These are phyloP conservation scores for Uria aalge DNA, from an alignment of 2,113 vertebrate genomes.

Conservation along the genomic window DNA sequence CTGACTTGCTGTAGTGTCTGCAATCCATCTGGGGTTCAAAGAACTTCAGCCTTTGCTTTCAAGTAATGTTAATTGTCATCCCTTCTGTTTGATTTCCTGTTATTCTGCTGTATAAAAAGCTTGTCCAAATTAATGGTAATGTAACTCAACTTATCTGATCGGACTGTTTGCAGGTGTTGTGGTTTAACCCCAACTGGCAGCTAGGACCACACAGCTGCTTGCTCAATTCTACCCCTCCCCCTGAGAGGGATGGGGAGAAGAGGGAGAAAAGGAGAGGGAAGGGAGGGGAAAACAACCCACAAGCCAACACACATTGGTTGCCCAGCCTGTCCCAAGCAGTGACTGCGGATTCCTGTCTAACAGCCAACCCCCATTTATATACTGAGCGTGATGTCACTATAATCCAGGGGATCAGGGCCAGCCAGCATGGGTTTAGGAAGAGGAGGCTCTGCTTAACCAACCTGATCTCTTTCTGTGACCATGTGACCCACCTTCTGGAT, in stretches of 20 bases:
- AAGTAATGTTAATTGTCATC: background rate
- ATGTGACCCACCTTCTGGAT: too few species aligned
- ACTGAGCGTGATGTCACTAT: background rate
- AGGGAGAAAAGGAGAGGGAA: background rate
- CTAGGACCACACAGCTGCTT: too few species aligned
- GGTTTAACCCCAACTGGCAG: too few species aligned
- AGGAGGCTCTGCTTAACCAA: too few species aligned
- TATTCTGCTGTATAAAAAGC: background rate
- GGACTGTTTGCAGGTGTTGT: background rate
- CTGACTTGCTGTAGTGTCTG: background rate
- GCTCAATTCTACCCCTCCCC: too few species aligned
- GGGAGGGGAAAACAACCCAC: background rate
- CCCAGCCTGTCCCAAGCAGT: background rate
- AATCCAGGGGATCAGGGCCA: too few species aligned
- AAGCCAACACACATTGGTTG: background rate
- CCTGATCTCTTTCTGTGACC: too few species aligned
- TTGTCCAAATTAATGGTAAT: background rate
- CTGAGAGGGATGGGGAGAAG: background rate
- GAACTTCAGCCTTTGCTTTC: background rate
- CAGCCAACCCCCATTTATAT: background rate
- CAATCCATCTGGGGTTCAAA: background rate
- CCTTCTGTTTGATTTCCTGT: background rate
- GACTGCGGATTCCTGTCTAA: background rate
- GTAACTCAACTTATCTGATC: background rate
- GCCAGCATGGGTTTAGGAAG: too few species aligned